Conservation (phyloP, 2,113 vertebrate species). For the Dipodomys stephensi region DNA sequence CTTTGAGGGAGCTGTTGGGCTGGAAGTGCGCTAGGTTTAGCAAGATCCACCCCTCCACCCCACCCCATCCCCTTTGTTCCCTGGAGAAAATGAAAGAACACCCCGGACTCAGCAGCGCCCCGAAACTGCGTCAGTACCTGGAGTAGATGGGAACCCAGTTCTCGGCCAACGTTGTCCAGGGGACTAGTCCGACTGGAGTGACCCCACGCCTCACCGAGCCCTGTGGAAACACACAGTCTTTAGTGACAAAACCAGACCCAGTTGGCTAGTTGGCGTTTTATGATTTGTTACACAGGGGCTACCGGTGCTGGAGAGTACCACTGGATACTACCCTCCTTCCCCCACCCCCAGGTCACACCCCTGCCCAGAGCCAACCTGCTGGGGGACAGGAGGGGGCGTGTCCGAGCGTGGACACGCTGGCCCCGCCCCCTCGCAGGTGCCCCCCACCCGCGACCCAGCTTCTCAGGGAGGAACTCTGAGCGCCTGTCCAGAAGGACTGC, state of each 20-base stretch:
- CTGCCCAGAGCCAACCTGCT: too few relatives aligned
- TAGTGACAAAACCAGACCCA: not conserved
- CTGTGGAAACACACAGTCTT: constrained; percentile 84
- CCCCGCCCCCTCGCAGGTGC: not conserved
- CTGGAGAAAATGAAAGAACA: not conserved
- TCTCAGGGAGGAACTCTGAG: not conserved
- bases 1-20: not conserved
- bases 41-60: too few relatives aligned
- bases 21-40: not conserved
- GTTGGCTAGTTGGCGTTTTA: not conserved
- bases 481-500: not conserved
- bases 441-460: accelerated
- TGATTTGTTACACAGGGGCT: not conserved
- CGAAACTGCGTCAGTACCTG: constrained; percentile 89
- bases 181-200: constrained; percentile 93
- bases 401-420: accelerated
- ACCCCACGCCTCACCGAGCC: constrained; percentile 98
- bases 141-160: constrained; percentile 96
- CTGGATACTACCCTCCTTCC: accelerated
- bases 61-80: too few relatives aligned
- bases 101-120: too few relatives aligned
- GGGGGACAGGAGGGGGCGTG: accelerated
- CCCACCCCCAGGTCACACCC: not conserved
- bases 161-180: constrained; percentile 94
- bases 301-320: not conserved